Evolutionary conservation across 92 coral and sea anemone species (phyloP).

Genomic region (Epizoanthus fatuus): DNA sequence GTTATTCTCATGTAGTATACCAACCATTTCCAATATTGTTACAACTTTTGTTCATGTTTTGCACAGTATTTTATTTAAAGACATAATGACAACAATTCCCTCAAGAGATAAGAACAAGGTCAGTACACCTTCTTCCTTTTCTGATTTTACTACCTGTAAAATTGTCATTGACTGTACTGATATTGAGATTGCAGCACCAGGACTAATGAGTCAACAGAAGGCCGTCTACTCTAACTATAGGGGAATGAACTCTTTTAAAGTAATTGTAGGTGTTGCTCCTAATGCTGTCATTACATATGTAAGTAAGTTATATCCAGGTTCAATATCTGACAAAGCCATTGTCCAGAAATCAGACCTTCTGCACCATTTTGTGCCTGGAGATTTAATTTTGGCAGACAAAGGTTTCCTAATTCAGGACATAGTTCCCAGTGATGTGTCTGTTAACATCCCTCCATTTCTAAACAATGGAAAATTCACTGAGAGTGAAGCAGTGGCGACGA

Average conservation of each 20-base stretch:
- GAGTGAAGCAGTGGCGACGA: conserved; percentile 47
- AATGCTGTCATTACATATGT: conserved; percentile 69
- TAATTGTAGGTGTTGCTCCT: conserved; percentile 68
- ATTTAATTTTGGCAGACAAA: conserved; percentile 51
- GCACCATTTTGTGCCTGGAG: conserved; percentile 45
- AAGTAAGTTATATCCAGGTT: conserved; percentile 64
- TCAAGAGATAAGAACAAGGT: conserved; percentile 56
- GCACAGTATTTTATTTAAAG: conserved; percentile 38
- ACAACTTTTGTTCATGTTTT: conserved; percentile 44
- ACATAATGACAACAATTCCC: conserved; percentile 47
- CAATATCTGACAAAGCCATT: conserved; percentile 61
- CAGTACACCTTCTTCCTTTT: conserved; percentile 55
- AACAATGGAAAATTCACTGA: conserved; percentile 45
- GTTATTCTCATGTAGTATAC: background rate
- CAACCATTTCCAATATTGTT: conserved; percentile 41
- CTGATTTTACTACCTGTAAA: conserved; percentile 46
- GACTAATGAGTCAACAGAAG: conserved; percentile 49
- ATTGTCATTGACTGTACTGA: conserved; percentile 74
- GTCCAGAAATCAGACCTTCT: conserved; percentile 37
- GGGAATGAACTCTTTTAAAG: conserved; percentile 60
- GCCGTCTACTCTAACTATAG: conserved; percentile 56
- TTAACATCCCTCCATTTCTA: conserved; percentile 53
- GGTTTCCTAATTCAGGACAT: conserved; percentile 42
- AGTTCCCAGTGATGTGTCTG: conserved; percentile 50
- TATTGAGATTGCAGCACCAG: conserved; percentile 61